phyloP scores from a whole-genome alignment of 2,113 vertebrate genomes.

The Zosterops japonicus region DNA sequence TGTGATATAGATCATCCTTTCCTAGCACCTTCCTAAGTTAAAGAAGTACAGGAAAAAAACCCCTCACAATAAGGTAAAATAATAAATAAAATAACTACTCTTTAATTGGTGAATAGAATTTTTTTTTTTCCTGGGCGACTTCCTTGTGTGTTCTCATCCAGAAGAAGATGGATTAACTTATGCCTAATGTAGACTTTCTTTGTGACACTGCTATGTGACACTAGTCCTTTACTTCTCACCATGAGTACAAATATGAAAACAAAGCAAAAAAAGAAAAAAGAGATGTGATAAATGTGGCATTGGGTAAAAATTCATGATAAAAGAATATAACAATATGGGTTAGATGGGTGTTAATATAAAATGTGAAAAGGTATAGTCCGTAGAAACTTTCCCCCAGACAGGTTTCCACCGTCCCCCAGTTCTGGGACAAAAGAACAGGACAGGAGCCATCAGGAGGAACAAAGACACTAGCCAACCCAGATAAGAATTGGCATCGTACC shows the following conservation, averaged over 20 bases:
- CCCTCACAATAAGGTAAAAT: neutral
- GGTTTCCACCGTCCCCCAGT: no score
- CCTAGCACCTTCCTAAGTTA: neutral
- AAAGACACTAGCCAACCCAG: no score
- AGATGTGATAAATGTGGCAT: no score
- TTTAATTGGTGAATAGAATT: neutral
- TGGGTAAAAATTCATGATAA: no score
- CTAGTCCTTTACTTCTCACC: neutral
- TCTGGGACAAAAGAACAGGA: no score
- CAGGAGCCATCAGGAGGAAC: no score
- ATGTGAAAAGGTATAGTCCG: no score
- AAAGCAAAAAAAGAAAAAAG: neutral
- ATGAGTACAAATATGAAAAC: neutral
- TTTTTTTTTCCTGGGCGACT: neutral
- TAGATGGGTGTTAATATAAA: no score
- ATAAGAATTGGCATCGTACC: no score
- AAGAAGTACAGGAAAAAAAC: neutral
- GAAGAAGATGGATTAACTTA: neutral
- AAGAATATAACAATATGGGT: no score
- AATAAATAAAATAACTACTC: neutral
- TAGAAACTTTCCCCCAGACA: no score
- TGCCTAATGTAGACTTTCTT: neutral
- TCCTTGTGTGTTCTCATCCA: neutral
- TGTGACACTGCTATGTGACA: accelerated
- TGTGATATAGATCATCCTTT: neutral